Percentiles rank a stretch among this genome's conserved stretches.
Evolutionary conservation across 2,797 vertebrate genomes (phyloP).

Genomic region (Rhinatrema bivittatum): DNA sequence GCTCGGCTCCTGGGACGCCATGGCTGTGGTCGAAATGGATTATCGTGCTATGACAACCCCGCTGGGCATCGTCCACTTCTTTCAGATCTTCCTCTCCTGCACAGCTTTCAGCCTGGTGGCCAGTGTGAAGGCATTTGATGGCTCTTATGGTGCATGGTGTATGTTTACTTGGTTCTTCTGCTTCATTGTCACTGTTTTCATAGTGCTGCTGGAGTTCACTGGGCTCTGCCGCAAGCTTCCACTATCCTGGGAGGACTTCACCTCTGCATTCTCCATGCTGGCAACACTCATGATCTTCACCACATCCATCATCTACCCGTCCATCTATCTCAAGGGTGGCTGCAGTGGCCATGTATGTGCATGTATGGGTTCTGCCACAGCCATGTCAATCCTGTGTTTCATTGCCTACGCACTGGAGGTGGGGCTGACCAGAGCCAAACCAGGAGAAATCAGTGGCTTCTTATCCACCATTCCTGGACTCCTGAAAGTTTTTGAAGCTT

Average conservation of each 20-base stretch:
- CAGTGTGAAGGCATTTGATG: fast-evolving
- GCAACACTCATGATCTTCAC: constrained; percentile 69
- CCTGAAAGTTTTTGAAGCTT: constrained; percentile 78
- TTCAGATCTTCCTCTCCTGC: constrained; percentile 61
- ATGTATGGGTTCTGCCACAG: constrained; percentile 46
- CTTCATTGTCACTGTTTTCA: constrained; percentile 57
- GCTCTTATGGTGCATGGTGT: constrained; percentile 60
- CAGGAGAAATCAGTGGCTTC: constrained; percentile 73
- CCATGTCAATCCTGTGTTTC: constrained; percentile 65
- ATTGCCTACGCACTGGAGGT: constrained; percentile 64
- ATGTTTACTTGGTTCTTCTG: constrained; percentile 83
- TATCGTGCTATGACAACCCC: constrained; percentile 35
- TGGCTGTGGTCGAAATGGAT: constrained; percentile 37
- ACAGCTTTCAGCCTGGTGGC: constrained; percentile 71
- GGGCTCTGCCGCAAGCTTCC: constrained; percentile 43
- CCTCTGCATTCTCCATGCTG: constrained; percentile 69
- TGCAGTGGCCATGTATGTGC: background rate
- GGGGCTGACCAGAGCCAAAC: constrained; percentile 59
- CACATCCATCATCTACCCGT: constrained; percentile 67
- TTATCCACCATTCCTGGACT: constrained; percentile 72
- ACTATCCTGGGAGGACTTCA: constrained; percentile 81
- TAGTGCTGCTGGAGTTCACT: constrained; percentile 64
- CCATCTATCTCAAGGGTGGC: constrained; percentile 9
- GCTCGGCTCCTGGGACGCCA: background rate
- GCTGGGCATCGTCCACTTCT: constrained; percentile 59